Base-by-base conservation (phyloP, 2,113 vertebrate genomes). In the Python bivittatus region DNA sequence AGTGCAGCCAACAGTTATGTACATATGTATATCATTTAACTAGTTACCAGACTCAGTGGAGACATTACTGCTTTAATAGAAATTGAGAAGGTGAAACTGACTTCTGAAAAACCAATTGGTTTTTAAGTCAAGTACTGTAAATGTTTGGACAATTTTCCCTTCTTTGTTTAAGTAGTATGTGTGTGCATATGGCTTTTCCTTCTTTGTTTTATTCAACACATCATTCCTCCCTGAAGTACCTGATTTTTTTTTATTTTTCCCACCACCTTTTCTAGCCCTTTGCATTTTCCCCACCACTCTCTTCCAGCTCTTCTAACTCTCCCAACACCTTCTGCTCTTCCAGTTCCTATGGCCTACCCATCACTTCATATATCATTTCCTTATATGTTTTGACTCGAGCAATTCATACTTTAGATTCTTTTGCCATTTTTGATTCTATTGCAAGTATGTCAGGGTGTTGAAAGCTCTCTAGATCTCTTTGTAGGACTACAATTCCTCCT, bases 1-100 rank as follows among this genome's bases (percentile, higher is more conserved):
- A 93, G 64, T 53, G 48, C 86, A 64, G 10, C 79, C 25, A 88
- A 6, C 33, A n/a, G 15, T 58, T 87, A 88, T 8, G 29, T 44
- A 42, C 15, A 27, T n/a, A 53, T 89, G 79, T 12, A 0, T 53
- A 85, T 92, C 88, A 84, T 44, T 92, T 92, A 89, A 42, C 85
- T 0, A 22, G 6, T 27, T 91, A 1, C 57, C 79, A 93, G 6
- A 7, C 87, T 91, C 60, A 0, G 0, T 13, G 8, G 54, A 92
- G 93, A 92, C 1, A 72, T 0, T 56, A 48, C 6, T 42, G 10
- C 48, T 92, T 91, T 91, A 89, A 42, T 29, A 86, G 6, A 90
- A 44, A 6, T 42, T 42, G 3, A 2, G 11, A 7, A 5, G 2
- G 11, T 1, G 25, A 92, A 92, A 54, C 13, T 86, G 88, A 60